Percentiles rank a stretch among this genome's conserved stretches.
These are phyloP conservation scores for Perodicticus potto DNA, from an alignment of 2,797 vertebrate genomes.

Conservation along the genomic window DNA sequence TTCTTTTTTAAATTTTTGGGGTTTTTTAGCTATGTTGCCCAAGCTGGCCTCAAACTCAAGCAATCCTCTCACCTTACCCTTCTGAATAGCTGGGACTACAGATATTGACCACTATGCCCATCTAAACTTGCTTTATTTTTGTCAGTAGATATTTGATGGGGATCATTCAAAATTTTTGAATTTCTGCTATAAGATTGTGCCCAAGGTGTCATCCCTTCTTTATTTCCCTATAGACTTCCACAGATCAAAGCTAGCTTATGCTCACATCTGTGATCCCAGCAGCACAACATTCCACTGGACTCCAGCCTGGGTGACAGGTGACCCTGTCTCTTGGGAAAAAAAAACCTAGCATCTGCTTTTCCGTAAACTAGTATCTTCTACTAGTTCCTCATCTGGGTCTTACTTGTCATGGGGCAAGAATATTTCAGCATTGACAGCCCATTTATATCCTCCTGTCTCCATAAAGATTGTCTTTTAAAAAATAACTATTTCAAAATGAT, in stretches of 20 bases:
- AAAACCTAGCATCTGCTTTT: neutral
- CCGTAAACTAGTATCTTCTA: neutral
- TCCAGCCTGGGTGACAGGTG: neutral
- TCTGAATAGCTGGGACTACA: neutral
- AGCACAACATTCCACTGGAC: neutral
- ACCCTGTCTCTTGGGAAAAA: neutral
- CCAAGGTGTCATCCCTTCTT: neutral
- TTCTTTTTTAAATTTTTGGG: neutral
- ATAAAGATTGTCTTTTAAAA: neutral
- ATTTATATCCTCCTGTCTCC: neutral
- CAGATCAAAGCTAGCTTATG: neutral
- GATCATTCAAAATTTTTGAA: neutral
- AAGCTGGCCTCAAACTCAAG: neutral
- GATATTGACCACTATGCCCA: neutral
- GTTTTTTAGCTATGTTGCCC: neutral
- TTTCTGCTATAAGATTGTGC: neutral
- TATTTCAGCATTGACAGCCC: neutral
- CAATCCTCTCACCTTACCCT: neutral
- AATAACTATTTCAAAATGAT: constrained; percentile 1
- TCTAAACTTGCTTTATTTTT: neutral
- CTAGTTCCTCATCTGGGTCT: too few species aligned
- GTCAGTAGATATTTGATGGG: neutral
- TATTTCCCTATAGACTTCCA: neutral
- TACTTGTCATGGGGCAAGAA: neutral
- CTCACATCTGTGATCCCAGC: neutral